Percentiles rank a stretch among this genome's conserved stretches.
Conservation (phyloP, 2,797 vertebrate species). For the Protonibea diacanthus region DNA sequence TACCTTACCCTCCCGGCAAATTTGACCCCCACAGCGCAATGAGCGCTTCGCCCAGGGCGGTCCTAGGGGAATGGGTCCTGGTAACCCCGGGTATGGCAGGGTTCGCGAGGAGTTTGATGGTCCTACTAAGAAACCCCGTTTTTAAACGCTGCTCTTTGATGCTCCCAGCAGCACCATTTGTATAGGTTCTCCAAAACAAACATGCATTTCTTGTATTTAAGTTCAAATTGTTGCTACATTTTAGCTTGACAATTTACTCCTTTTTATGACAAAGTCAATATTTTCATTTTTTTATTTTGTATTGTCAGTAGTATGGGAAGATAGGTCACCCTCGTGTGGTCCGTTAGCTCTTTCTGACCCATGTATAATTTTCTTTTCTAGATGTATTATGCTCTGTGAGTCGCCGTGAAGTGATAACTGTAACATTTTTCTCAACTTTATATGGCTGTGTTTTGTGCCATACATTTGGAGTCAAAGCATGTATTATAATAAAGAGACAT, state of each 20-base stretch:
- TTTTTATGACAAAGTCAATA: constrained; percentile 81
- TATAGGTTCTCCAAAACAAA: constrained; percentile 75
- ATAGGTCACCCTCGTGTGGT: constrained; percentile 70
- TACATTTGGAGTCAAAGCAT: constrained; percentile 91
- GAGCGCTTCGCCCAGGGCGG: constrained; percentile 97
- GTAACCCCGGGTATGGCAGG: constrained; percentile 92
- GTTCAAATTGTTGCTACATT: constrained; percentile 92
- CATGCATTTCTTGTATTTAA: constrained; percentile 86
- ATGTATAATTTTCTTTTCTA: constrained; percentile 82
- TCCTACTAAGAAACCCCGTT: constrained; percentile 97
- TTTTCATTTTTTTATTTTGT: constrained; percentile 84
- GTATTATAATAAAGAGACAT: constrained; percentile 96
- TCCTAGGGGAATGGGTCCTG: constrained; percentile 93
- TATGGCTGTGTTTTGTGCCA: constrained; percentile 98
- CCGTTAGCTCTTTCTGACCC: constrained; percentile 74
- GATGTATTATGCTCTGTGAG: constrained; percentile 86
- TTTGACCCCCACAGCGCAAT: constrained; percentile 90
- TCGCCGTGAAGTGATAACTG: constrained; percentile 85
- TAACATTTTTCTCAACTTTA: constrained; percentile 88
- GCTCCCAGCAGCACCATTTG: constrained; percentile 77
- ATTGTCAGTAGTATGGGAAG: constrained; percentile 79
- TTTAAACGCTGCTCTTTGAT: constrained; percentile 86
- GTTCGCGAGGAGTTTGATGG: constrained; percentile 99
- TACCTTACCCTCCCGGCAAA: constrained; percentile 62
- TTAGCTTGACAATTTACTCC: constrained; percentile 89